Base-by-base conservation (phyloP, 2,888 invertebrate genomes). In the Aromia moschata region DNA sequence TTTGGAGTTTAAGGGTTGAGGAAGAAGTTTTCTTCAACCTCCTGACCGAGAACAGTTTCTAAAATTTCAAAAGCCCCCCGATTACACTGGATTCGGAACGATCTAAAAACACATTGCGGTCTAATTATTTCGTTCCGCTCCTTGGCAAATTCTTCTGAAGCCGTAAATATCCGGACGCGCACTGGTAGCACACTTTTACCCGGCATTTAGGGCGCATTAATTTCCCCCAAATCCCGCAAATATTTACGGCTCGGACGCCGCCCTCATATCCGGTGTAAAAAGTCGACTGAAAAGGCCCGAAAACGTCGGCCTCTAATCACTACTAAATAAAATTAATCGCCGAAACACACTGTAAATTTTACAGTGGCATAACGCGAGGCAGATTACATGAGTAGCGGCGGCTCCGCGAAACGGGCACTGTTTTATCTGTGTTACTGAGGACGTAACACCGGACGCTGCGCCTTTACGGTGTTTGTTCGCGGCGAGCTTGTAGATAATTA, bases 291-390 rank as follows among this genome's bases (percentile, higher is more conserved):
- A 63, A 63, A 55, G 55, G 46, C 57, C 58, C n/a, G 44, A 60
- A 64, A 64, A 60, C 46, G 62, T 53, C 56, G 54, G 9, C 52
- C 58, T 45, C 18, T 54, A 66, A 60, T 60, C 53, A 56, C 61
- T 59, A 59, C 60, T 61, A 60, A 61, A 64, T 64, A 58, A 64
- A 62, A 62, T 62, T 58, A 60, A 66, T 66, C 60, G 14, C 56
- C 12, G 44, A 56, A 11, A 33, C 31, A 31, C 15, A 47, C 36
- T 55, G 25, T 14, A 43, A 43, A 43, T 20, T 43, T 2, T 43
- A 43, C 14, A 10, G 43, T 16, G 16, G 14, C 12, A 37, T 16
- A 16, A 10, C 10, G 11, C 17, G n/a, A 15, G 40, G 17, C 17
- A 40, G 9, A 10, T 40, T 40, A 40, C 17, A 18, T 17, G 11